Conservation (phyloP, 2,797 vertebrate species). For the Rhyacichthys aspro region DNA sequence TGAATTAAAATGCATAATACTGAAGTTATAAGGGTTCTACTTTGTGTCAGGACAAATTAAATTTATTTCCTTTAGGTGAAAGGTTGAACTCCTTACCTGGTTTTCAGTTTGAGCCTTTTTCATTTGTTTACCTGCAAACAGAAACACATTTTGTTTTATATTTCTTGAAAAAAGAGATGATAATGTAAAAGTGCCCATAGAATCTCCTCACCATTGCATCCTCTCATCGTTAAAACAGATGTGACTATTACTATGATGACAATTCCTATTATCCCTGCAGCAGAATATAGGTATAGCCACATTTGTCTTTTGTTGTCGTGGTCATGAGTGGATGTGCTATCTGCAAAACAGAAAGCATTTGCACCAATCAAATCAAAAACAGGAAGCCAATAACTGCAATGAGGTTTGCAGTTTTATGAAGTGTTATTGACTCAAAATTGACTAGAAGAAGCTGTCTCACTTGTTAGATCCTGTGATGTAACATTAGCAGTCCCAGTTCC, state of each 20-base stretch:
- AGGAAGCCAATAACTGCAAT: background rate
- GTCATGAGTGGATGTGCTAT: accelerated
- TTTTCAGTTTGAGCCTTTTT: conserved; percentile 21
- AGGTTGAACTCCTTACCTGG: conserved; percentile 43
- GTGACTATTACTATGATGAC: conserved; percentile 51
- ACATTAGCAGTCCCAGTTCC: accelerated
- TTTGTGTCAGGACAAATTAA: background rate
- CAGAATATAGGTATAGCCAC: conserved; percentile 27
- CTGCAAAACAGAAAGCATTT: conserved; percentile 21
- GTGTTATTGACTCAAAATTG: background rate
- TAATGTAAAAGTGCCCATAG: too few species aligned
- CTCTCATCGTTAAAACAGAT: conserved; percentile 35
- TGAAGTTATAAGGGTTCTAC: too few species aligned
- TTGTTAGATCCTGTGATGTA: background rate
- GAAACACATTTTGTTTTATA: background rate
- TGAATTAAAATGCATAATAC: too few species aligned
- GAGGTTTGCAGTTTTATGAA: background rate
- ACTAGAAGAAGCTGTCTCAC: conserved; percentile 24
- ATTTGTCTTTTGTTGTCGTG: accelerated
- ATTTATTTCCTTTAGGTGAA: too few species aligned
- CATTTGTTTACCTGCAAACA: conserved; percentile 37
- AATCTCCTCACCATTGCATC: conserved; percentile 53
- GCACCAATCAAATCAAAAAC: background rate
- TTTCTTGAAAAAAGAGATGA: background rate
- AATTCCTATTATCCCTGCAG: conserved; percentile 36